Percentiles rank a stretch among this genome's conserved stretches.
These are phyloP conservation scores for Microctonus hyperodae DNA, from an alignment of 2,888 invertebrate genomes.

Conservation along the genomic window DNA sequence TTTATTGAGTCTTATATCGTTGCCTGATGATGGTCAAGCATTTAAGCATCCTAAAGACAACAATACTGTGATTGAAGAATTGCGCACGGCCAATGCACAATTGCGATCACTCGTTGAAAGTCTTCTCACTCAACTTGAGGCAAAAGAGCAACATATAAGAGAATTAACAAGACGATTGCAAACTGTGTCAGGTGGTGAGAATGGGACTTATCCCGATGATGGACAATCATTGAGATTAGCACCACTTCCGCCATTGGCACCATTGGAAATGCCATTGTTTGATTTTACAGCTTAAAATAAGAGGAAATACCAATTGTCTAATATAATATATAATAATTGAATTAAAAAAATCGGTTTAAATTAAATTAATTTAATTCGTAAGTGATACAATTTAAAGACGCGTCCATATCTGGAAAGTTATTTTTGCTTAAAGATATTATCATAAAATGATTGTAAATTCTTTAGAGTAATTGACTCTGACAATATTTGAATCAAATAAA, in stretches of 20 bases:
- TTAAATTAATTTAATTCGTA: too few relatives aligned
- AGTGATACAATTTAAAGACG: too few relatives aligned
- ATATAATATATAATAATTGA: too few relatives aligned
- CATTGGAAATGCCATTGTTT: slow-evolving; percentile 71
- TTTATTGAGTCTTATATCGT: slow-evolving; percentile 49
- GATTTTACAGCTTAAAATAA: slow-evolving; percentile 61
- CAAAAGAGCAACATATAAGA: slow-evolving; percentile 71
- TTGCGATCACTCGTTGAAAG: slow-evolving; percentile 68
- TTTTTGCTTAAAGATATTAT: too few relatives aligned
- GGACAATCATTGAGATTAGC: slow-evolving; percentile 52
- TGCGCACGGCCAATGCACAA: slow-evolving; percentile 72
- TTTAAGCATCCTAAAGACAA: slow-evolving; percentile 71
- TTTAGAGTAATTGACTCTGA: too few relatives aligned
- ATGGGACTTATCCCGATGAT: slow-evolving; percentile 47
- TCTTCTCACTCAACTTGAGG: slow-evolving; percentile 71
- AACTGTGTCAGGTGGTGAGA: slow-evolving; percentile 43
- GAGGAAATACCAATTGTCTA: too few relatives aligned
- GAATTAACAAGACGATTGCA: slow-evolving; percentile 67
- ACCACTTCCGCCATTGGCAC: slow-evolving; percentile 66
- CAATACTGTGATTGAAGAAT: slow-evolving; percentile 71
- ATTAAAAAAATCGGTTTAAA: too few relatives aligned
- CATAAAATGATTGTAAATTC: too few relatives aligned
- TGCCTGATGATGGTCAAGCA: slow-evolving; percentile 44
- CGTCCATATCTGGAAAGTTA: too few relatives aligned
- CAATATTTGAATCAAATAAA: too few relatives aligned